Percentiles rank a stretch among this genome's conserved stretches.
phyloP scores from a whole-genome alignment of 2,113 vertebrate species.

The Perca schrenkii region DNA sequence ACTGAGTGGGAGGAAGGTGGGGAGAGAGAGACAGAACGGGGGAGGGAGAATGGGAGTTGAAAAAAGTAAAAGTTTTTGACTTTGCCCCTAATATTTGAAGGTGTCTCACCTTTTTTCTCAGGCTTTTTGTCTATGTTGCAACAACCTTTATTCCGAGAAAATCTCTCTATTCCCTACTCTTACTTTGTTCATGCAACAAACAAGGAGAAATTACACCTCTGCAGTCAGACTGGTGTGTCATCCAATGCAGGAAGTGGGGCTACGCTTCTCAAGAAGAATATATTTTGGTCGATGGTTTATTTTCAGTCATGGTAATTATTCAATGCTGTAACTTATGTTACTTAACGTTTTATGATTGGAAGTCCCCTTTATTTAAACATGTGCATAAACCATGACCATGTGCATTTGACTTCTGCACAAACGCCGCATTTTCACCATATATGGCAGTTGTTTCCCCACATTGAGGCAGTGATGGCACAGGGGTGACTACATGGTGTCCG shows the following conservation, averaged over 20 bases:
- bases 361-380: constrained; percentile 3
- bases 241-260: constrained; percentile 6
- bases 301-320: neutral
- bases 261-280: neutral
- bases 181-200: neutral
- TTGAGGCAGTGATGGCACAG: constrained; percentile 32
- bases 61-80: constrained; percentile 31
- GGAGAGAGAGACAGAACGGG: constrained; percentile 30
- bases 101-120: constrained; percentile 41
- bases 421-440: constrained; percentile 31
- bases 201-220: neutral
- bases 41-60: constrained; percentile 56
- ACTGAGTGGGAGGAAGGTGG: constrained; percentile 63
- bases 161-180: neutral
- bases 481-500: constrained; percentile 53
- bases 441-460: constrained; percentile 52
- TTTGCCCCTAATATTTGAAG: constrained; percentile 40
- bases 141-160: neutral
- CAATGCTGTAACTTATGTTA: neutral
- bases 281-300: neutral
- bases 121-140: neutral
- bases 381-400: neutral
- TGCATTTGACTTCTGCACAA: neutral
- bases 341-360: neutral
- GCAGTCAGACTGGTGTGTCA: neutral